Conservation (phyloP, 2,113 vertebrate species). For the Galbula dea region DNA sequence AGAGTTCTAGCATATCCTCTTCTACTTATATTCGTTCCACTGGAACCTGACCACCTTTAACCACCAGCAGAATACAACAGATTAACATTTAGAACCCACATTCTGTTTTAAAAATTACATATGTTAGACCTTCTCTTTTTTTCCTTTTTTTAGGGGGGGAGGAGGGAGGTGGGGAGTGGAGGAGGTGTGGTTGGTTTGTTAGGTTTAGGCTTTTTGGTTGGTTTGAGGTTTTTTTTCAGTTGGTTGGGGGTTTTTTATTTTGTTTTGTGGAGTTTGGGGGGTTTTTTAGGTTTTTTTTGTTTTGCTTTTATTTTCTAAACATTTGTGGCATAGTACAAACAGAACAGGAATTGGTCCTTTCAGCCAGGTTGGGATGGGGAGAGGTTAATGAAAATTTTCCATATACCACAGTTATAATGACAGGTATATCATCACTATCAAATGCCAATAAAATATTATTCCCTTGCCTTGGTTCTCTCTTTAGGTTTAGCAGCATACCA, state of each 20-base stretch:
- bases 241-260: too few relatives aligned
- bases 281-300: too few relatives aligned
- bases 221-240: too few relatives aligned
- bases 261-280: too few relatives aligned
- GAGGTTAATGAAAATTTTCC: background rate
- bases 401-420: background rate
- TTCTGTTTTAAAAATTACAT: background rate
- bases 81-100: background rate
- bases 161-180: too few relatives aligned
- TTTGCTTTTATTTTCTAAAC: too few relatives aligned
- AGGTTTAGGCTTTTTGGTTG: too few relatives aligned
- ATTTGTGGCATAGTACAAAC: background rate
- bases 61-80: background rate
- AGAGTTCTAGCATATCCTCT: background rate
- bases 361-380: background rate
- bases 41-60: background rate
- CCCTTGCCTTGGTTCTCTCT: background rate
- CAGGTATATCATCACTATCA: background rate
- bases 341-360: background rate
- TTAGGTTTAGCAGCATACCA: background rate
- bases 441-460: background rate
- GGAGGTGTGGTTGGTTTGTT: too few relatives aligned
- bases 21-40: background rate
- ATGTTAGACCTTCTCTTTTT: background rate
- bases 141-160: too few relatives aligned